Base-by-base conservation (phyloP, 2,113 vertebrate species). In the Brachyhypopomus gauderio region DNA sequence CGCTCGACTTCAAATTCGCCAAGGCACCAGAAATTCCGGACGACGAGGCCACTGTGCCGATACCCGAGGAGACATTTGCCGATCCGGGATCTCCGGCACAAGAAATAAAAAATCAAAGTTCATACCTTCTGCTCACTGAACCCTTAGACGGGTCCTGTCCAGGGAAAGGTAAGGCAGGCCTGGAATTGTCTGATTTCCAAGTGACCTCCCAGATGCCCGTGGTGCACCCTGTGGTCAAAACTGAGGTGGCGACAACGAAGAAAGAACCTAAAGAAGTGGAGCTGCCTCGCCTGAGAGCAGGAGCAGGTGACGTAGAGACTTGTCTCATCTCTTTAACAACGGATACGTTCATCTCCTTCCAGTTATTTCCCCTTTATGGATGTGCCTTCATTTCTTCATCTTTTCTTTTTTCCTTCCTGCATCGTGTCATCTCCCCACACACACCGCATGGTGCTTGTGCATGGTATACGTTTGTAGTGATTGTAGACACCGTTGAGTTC, bases 1-100 rank as follows among this genome's bases (percentile, higher is more conserved):
- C 91, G 5, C 84, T 93, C 30, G 93, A 94, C 22, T 90, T 90
- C 20, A 92, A 91, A 73, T 92, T 93, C 27, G 72, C 90, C 48
- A 91, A 89, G 59, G 83, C 87, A 0, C 85, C 91, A 1, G 93
- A 93, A 76, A 80, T 90, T 78, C 77, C 80, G 36, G 92, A 92
- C 56, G 91, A 93, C 3, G 91, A 93, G 3, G 4, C 56, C 25
- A 64, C 78, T 0, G 75, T 77, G 0, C 83, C 90, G 0, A 75
- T 73, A 74, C 91, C 89, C n/a, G 11, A 16, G 14, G 79, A 81
- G 16, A 81, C 75, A 11, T 63, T 66, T 7, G 88, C 76, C 55
- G 89, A 79, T 1, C 11, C n/a, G 0, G 82, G 48, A 3, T 56
- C 78, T 0, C 30, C 82, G 34, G 66, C 60, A 0, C 60, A 90